Base-by-base conservation (phyloP, 2,797 vertebrate genomes). In the Lutra lutra region DNA sequence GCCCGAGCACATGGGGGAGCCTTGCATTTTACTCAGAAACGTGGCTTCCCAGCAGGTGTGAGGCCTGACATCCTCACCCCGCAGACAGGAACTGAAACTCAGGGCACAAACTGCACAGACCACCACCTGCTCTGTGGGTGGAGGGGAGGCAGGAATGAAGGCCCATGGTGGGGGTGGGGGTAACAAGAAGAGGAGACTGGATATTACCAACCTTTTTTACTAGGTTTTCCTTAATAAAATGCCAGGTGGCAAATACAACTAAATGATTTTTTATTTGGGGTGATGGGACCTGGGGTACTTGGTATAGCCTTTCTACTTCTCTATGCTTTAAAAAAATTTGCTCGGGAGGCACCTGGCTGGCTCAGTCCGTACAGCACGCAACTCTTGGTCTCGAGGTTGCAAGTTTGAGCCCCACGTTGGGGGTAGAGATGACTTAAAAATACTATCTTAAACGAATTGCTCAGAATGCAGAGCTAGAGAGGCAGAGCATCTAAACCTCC, bases 151-250 rank as follows among this genome's bases (percentile, higher is more conserved):
- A 4, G 23, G 14, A 20, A 8, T 10, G 51, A 66, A 12, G 27
- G 38, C 54, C 11, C 73, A 1, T 7, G 13, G 40, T 17, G 3
- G 29, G 25, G 72, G n/a, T 2, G 18, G 18, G n/a, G 14, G 18
- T 21, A 13, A 2, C 10, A 14, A n/a, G 48, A 25, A 54, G 40
- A 23, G 3, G 17, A 51, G 4, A 17, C n/a, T 20, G 64, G 40
- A 27, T 35, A 6, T 60, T 23, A 43, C 51, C 40, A 32, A 29
- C 46, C 85, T n/a, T 84, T n/a, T 48, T 78, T 25, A 29, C 0
- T 29, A 82, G 20, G 51, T 78, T 75, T 66, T 80, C 40, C 54
- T 66, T 86, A 85, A 89, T 79, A 94, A 94, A 96, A 77, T 77
- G 25, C 66, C 91, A 86, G 82, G 62, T 14, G 78, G 92, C 43